Percentiles rank a stretch among this genome's conserved stretches.
Conservation (phyloP, 2,888 invertebrate species). For the Fragum sueziense region DNA sequence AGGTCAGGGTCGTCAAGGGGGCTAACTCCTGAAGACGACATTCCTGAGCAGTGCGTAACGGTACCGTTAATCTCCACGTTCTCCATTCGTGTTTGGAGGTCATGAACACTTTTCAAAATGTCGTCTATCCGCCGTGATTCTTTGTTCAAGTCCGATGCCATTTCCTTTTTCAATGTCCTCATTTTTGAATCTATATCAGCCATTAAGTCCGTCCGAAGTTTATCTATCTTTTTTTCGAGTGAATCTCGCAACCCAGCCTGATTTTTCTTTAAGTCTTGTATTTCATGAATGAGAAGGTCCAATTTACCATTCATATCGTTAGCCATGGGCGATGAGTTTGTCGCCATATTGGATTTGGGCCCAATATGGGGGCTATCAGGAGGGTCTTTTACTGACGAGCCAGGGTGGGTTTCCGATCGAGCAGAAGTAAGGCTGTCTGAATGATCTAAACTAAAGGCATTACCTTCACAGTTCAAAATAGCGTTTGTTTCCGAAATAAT, state of each 20-base stretch:
- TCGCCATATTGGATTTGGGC: too few species aligned
- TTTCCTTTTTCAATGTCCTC: constrained; percentile 1
- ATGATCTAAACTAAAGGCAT: too few species aligned
- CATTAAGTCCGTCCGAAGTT: constrained; percentile 29
- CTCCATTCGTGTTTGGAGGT: background rate
- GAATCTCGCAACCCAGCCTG: constrained; percentile 19
- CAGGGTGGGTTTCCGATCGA: too few species aligned
- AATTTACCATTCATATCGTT: too few species aligned
- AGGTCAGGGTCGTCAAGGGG: constrained; percentile 22
- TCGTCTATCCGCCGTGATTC: constrained; percentile 9
- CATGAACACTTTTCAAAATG: constrained; percentile 13
- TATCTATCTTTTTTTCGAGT: constrained; percentile 34
- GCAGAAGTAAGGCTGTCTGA: too few species aligned
- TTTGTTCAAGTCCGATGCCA: constrained; percentile 6
- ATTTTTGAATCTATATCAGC: constrained; percentile 21
- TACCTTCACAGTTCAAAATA: too few species aligned
- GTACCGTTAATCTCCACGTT: background rate
- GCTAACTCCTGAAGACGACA: background rate
- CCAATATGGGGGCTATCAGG: too few species aligned
- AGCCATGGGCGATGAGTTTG: too few species aligned
- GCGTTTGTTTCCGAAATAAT: too few species aligned
- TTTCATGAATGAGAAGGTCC: background rate
- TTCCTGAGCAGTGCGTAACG: background rate
- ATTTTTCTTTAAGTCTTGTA: background rate
- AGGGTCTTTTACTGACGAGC: too few species aligned